These are phyloP conservation scores for Stratiomys singularior DNA, from an alignment of 2,888 invertebrate species.

Conservation along the genomic window DNA sequence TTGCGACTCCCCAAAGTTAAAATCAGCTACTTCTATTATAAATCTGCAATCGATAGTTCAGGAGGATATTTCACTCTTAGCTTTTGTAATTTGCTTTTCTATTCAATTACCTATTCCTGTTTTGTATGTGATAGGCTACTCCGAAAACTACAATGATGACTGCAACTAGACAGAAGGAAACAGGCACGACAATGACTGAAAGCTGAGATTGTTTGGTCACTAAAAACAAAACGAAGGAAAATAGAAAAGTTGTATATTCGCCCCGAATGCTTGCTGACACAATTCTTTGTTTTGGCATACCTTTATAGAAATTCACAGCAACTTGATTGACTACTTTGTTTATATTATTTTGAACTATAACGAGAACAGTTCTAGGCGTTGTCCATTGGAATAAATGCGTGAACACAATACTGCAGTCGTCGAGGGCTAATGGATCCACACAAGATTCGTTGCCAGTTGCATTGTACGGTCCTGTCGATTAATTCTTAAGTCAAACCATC, in stretches of 20 bases:
- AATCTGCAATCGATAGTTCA: conserved; percentile 73
- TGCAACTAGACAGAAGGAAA: conserved; percentile 82
- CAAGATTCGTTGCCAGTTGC: conserved; percentile 84
- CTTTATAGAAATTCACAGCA: conserved; percentile 85
- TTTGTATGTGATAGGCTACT: conserved; percentile 86
- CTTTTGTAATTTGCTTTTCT: background rate
- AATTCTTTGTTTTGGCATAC: too few relatives aligned
- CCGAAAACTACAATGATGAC: conserved; percentile 87
- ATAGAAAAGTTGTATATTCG: background rate
- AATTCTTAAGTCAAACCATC: background rate
- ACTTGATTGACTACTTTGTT: conserved; percentile 75
- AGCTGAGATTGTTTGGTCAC: conserved; percentile 82
- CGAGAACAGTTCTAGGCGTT: conserved; percentile 80
- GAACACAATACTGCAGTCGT: conserved; percentile 72
- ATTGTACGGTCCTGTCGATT: conserved; percentile 66
- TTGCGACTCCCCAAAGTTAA: conserved; percentile 83
- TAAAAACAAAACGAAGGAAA: too few relatives aligned
- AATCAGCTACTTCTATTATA: conserved; percentile 88
- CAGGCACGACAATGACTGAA: conserved; percentile 89
- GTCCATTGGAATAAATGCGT: conserved; percentile 76
- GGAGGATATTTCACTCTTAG: background rate
- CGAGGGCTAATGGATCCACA: conserved; percentile 60
- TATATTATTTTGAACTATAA: conserved; percentile 82
- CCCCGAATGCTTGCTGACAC: background rate
- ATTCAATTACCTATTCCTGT: conserved; percentile 74